A percentile compares a stretch with the other conserved stretches of the same genome.
Conservation (phyloP, 2,113 vertebrate genomes). For the Oostethus manadensis region DNA sequence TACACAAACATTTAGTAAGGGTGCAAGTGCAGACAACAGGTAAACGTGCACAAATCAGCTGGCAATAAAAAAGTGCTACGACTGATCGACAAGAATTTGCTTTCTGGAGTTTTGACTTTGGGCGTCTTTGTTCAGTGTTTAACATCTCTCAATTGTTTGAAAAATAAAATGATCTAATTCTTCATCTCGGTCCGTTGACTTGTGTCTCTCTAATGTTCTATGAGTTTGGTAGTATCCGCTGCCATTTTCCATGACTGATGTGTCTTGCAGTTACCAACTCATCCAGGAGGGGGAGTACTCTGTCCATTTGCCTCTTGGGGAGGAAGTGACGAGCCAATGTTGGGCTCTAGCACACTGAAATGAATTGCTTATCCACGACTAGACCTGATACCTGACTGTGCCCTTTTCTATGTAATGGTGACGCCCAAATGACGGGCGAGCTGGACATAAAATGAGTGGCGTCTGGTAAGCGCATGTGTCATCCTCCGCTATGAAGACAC, state of each 20-base stretch:
- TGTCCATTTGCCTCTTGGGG: not conserved
- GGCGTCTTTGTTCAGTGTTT: constrained; percentile 72
- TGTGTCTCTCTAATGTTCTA: constrained; percentile 11
- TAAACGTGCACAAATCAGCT: constrained; percentile 63
- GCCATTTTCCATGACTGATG: not conserved
- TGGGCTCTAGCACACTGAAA: too few species aligned
- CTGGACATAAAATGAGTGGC: not conserved
- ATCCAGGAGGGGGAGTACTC: constrained; percentile 44
- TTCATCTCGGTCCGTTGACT: constrained; percentile 37
- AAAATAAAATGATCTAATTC: constrained; percentile 73
- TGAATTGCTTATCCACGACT: too few species aligned
- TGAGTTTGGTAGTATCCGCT: too few species aligned
- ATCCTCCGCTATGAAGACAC: constrained; percentile 9
- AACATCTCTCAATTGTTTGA: constrained; percentile 73
- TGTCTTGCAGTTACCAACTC: constrained; percentile 18
- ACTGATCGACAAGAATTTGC: constrained; percentile 57
- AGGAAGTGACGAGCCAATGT: not conserved
- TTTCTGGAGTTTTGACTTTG: constrained; percentile 62
- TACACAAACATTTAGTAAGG: constrained; percentile 42
- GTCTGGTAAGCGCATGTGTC: not conserved
- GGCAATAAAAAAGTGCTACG: constrained; percentile 73
- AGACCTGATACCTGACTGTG: too few species aligned
- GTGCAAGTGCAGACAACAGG: constrained; percentile 48
- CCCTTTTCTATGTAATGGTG: too few species aligned
- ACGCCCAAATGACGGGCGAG: not conserved